phyloP scores from a whole-genome alignment of 2,797 vertebrate genomes.

The Urosaurus nigricauda region DNA sequence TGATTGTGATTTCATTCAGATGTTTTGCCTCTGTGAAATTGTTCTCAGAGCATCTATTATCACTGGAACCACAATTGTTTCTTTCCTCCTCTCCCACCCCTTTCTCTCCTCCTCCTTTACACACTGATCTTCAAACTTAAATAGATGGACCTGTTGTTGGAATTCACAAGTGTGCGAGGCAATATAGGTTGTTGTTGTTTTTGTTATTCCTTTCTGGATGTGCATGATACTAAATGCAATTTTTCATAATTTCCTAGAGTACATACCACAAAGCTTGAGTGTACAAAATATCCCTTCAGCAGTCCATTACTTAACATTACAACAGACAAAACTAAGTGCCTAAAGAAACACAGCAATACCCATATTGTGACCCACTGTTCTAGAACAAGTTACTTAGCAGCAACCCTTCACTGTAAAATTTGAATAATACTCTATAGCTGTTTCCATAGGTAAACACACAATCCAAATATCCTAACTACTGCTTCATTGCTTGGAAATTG shows the following conservation, averaged over 20 bases:
- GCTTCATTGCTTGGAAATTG: background rate
- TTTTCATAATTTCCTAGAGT: constrained; percentile 1
- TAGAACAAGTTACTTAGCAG: background rate
- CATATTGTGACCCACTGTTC: too few relatives aligned
- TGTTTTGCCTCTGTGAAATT: too few relatives aligned
- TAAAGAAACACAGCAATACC: background rate
- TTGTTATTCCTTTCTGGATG: background rate
- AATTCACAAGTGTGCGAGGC: background rate
- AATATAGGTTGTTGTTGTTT: too few relatives aligned
- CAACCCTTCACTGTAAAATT: background rate
- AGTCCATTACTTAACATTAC: background rate
- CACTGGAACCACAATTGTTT: too few relatives aligned
- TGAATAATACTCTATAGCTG: background rate
- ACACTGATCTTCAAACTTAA: background rate
- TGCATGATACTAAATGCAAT: background rate
- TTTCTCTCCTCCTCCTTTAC: constrained; percentile 9
- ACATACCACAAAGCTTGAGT: background rate
- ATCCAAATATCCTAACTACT: background rate
- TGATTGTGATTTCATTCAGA: too few relatives aligned
- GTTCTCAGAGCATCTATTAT: too few relatives aligned
- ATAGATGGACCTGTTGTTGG: accelerated
- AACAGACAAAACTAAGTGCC: background rate
- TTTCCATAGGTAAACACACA: background rate
- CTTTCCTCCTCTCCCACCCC: too few relatives aligned
- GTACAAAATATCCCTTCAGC: background rate